Base-by-base conservation (phyloP, 2,113 vertebrate species). In the Hassar affinis region DNA sequence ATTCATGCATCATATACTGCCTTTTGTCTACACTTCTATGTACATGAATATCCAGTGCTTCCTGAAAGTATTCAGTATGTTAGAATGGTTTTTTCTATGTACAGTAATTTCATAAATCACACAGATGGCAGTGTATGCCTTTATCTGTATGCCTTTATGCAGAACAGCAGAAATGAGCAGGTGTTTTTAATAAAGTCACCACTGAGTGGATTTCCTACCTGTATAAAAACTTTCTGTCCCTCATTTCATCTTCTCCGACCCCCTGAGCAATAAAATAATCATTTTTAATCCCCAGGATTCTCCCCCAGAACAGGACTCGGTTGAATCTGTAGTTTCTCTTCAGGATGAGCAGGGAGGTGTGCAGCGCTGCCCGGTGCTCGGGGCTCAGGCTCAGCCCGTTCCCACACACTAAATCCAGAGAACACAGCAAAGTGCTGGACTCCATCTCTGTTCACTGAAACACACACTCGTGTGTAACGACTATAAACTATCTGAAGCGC, bases 221-320 rank as follows among this genome's bases (percentile, higher is more conserved):
- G n/a, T n/a, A 99, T 5, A 98, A 93, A 9, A 89, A 93, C 88
- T 93, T 95, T 88, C 90, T 95, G 30, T 92, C 90, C 12, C 87
- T 90, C 14, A 97, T 90, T 86, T 95, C 94, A 89, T 98, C 94
- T 11, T 91, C 89, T 80, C 91, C 93, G 82, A 95, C 86, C 7
- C 97, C 97, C 84, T 97, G 94, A 3, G 95, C 95, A 79, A 99
- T 95, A 78, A 95, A 97, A 84, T 99, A 99, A 85, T 95, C 90
- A 0, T 87, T 87, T 27, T 91, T 93, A n/a, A 96, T 66, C n/a
- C 96, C 96, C 30, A 95, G 84, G 87, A 99, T 93, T 89, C 96
- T 95, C 56, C 98, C 97, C 98, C 98, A 99, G 83, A 98, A 95
- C 61, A 96, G 87, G 68, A 98, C 93, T 30, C 95, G 92, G 6